Evolutionary conservation across 2,113 vertebrate genomes (phyloP), one percentile per base, ranked within the genome.

Genomic region (Himantopus leucocephalus): DNA sequence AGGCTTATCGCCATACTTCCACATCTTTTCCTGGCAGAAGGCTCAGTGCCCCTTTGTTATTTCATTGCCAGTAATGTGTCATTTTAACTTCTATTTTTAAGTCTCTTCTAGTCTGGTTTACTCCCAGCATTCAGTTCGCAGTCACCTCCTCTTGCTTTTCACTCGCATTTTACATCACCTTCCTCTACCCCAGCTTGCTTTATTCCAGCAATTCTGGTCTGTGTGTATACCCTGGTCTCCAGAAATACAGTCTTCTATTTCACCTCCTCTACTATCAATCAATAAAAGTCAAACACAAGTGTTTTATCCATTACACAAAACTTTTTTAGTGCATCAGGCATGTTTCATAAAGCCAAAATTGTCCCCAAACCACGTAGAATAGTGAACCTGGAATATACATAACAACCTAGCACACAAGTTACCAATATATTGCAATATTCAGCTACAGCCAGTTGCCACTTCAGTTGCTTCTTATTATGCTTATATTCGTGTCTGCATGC

Each of bases 41-140:
- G 56, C 58, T 79, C 82, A 43, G 34, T 39, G 39, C 27, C 22
- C n/a, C 16, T 66, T 81, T 47, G 29, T 75, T 75, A 37, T 74
- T 78, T 85, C 26, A 43, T 16, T 83, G 50, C 34, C 52, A 82
- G 21, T 47, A 85, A 85, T 2, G 4, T 29, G 22, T 26, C 43
- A 92, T 79, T 72, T 72, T 8, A 79, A 83, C 58, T 75, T 55
- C 77, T 92, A 52, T 85, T 68, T 93, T 94, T 73, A 83, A 60
- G 41, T 68, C 18, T 70, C 56, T 90, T 37, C 43, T 63, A 32
- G 8, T 23, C 23, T 75, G 30, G 39, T 92, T 92, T 92, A 56
- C 24, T 82, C 30, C 59, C 32, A 43, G 22, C 48, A 48, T 32
- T 56, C 32, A 5, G 41, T 73, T 52, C 4, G 2, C 27, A 71